A percentile compares a stretch with the other conserved stretches of the same genome.
Conservation (phyloP, 2,113 vertebrate genomes). For the Chunga burmeisteri region DNA sequence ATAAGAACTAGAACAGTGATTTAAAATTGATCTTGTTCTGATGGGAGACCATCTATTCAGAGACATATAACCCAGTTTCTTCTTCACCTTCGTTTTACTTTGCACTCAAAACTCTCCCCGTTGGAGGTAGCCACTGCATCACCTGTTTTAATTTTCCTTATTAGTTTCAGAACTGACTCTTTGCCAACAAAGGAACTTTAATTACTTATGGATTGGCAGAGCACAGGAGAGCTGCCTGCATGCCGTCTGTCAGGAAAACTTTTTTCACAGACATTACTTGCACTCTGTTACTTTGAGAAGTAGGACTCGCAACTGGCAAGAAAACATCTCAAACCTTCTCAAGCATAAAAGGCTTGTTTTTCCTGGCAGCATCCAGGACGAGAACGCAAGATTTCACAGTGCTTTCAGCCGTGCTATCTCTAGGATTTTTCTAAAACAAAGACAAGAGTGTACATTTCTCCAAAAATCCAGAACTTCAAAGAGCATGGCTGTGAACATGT, state of each 20-base stretch:
- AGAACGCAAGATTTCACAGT: slow-evolving; percentile 28
- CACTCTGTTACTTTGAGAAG: slow-evolving; percentile 13
- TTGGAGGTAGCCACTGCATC: background rate
- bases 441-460: background rate
- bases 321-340: slow-evolving; percentile 34
- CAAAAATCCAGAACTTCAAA: background rate
- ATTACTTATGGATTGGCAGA: background rate
- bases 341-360: slow-evolving; percentile 46
- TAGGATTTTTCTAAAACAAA: background rate
- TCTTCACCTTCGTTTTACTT: background rate
- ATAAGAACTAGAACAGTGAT: background rate
- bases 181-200: background rate
- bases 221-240: background rate
- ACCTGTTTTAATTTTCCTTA: slow-evolving; percentile 25
- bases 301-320: slow-evolving; percentile 2
- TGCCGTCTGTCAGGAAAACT: background rate
- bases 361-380: slow-evolving; percentile 17
- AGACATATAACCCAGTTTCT: background rate
- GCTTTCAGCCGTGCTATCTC: slow-evolving; percentile 39
- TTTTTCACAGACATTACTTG: slow-evolving; percentile 32
- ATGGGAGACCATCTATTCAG: background rate
- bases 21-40: slow-evolving; percentile 1
- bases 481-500: background rate
- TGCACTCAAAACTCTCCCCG: background rate
- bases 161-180: background rate